Percentiles rank a stretch among this genome's conserved stretches.
Conservation (phyloP, 2,888 invertebrate genomes). For the Euplexia lucipara region DNA sequence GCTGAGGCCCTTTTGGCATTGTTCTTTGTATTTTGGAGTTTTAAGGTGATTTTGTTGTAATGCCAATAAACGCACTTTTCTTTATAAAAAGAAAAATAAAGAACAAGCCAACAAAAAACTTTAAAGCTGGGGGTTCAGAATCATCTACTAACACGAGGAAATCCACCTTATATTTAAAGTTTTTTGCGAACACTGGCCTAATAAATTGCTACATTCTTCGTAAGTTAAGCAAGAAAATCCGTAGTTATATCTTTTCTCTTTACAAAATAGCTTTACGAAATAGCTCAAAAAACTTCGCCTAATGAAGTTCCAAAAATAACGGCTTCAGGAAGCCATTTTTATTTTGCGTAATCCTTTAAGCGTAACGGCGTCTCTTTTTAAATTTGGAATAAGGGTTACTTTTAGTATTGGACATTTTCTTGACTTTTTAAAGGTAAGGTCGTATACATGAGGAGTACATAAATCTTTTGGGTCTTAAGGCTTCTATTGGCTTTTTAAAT, state of each 20-base stretch:
- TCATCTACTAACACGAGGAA: too few relatives aligned
- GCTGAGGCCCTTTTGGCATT: too few relatives aligned
- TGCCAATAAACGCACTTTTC: too few relatives aligned
- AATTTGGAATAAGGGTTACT: slow-evolving; percentile 34
- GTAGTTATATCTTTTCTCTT: neutral
- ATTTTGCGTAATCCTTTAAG: slow-evolving; percentile 26
- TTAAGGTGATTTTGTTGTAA: too few relatives aligned
- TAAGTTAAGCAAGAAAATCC: neutral
- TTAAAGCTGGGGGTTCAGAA: too few relatives aligned
- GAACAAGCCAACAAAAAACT: too few relatives aligned
- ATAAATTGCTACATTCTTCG: too few relatives aligned
- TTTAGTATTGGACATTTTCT: slow-evolving; percentile 21
- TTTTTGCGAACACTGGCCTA: too few relatives aligned
- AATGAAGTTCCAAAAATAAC: slow-evolving; percentile 20
- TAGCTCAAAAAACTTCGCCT: slow-evolving; percentile 7
- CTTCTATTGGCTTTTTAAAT: slow-evolving; percentile 2
- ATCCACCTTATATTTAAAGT: too few relatives aligned
- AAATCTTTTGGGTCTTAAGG: slow-evolving; percentile 27
- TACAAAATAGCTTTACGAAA: neutral
- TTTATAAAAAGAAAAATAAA: too few relatives aligned
- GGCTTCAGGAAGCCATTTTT: slow-evolving; percentile 31
- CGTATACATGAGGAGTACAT: neutral
- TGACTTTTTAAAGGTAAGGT: slow-evolving; percentile 10
- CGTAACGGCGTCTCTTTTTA: slow-evolving; percentile 23
- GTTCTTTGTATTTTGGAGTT: too few relatives aligned